A percentile compares a stretch with the other conserved stretches of the same genome.
Evolutionary conservation across 2,888 invertebrate species (phyloP).

Genomic region (Dynastes maya): DNA sequence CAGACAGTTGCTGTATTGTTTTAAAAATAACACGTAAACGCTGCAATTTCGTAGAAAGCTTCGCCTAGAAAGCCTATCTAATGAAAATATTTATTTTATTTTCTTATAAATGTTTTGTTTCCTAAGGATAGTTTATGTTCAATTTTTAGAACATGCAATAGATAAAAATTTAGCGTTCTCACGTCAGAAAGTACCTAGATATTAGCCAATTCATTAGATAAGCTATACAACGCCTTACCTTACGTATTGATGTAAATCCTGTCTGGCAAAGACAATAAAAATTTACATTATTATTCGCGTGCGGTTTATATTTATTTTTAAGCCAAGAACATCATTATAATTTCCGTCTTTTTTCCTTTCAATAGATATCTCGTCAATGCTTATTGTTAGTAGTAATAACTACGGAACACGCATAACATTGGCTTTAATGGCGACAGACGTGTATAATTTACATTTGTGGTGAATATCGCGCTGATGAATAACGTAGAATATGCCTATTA

Average conservation of each 20-base stretch:
- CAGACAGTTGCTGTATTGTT: slow-evolving; percentile 19
- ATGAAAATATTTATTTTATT: too few species aligned
- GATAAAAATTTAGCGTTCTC: too few species aligned
- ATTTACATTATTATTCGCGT: background rate
- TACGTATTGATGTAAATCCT: too few species aligned
- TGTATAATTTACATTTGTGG: slow-evolving; percentile 13
- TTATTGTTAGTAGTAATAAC: background rate
- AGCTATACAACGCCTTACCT: too few species aligned
- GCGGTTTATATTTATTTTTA: slow-evolving; percentile 12
- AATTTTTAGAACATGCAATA: too few species aligned
- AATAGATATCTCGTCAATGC: background rate
- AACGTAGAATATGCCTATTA: background rate
- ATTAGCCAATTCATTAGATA: too few species aligned
- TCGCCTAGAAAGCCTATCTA: background rate
- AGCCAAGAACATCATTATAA: slow-evolving; percentile 11
- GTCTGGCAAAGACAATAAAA: too few species aligned
- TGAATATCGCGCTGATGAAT: background rate
- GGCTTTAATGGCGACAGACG: slow-evolving; percentile 15
- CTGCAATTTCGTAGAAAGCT: slow-evolving; percentile 16
- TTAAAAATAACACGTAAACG: slow-evolving; percentile 11
- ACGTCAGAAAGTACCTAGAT: too few species aligned
- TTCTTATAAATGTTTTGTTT: slow-evolving; percentile 7
- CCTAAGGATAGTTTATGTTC: too few species aligned
- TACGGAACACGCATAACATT: background rate
- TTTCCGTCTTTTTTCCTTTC: slow-evolving; percentile 5